phyloP scores from a whole-genome alignment of 2,113 vertebrate genomes.

The Noturus placidus region DNA sequence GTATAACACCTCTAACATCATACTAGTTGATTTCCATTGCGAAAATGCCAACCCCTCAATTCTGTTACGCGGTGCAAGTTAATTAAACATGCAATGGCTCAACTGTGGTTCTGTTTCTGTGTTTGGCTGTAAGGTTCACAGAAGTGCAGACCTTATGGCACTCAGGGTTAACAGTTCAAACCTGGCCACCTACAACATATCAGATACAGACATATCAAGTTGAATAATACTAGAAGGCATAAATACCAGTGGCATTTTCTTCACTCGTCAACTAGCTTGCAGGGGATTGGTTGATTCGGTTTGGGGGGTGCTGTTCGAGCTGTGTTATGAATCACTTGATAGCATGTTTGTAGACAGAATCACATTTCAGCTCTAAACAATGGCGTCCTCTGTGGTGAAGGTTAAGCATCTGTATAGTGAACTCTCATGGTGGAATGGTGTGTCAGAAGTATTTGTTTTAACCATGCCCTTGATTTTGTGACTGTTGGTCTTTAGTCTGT shows the following conservation, averaged over 20 bases:
- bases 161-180: not conserved
- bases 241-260: slow-evolving; percentile 42
- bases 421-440: slow-evolving; percentile 17
- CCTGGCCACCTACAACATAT: not conserved
- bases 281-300: not conserved
- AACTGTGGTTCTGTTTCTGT: not conserved
- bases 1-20: not conserved
- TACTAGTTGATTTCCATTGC: not conserved
- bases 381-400: slow-evolving; percentile 41
- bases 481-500: slow-evolving; percentile 42
- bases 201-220: slow-evolving; percentile 30
- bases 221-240: slow-evolving; percentile 47
- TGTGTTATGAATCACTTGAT: slow-evolving; percentile 34
- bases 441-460: slow-evolving; percentile 62
- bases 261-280: slow-evolving; percentile 10
- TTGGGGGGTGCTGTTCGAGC: not conserved
- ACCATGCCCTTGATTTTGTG: slow-evolving; percentile 52
- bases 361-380: slow-evolving; percentile 39
- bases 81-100: not conserved
- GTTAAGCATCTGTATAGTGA: slow-evolving; percentile 46
- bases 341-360: slow-evolving; percentile 11
- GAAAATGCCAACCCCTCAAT: not conserved
- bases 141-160: not conserved
- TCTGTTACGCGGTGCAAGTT: not conserved
- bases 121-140: not conserved